Base-by-base conservation (phyloP, 2,888 invertebrate species). In the Campoplex capitator region DNA sequence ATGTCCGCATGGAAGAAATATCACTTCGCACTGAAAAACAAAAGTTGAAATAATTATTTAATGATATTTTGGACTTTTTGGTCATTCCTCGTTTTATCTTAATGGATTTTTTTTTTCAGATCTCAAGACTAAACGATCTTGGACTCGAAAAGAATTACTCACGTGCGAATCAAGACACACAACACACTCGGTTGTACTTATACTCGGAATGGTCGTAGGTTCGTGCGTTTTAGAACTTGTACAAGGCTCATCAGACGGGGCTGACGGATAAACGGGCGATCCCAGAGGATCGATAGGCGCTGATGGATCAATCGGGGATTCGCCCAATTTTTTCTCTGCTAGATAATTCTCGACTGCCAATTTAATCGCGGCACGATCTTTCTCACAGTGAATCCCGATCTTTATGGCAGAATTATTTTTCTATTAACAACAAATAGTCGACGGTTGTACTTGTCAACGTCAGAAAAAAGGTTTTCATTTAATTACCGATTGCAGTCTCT, bases 1-100 rank as follows among this genome's bases (percentile, higher is more conserved):
- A 94, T 98, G 98, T 82, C 98, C 98, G 93, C 98, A 98, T 81
- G 97, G 97, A 90, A 98, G 96, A 95, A 98, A 98, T 91, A 98
- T 97, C 77, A 98, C 95, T 93, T 97, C 96, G 90, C 97, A 96
- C 97, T 97, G 95, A 79, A 96, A 95, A 79, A 32, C 45, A 85
- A 62, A 78, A 54, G 42, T 32, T 42, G 9, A 7, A 51, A 28
- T 11, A 4, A 28, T 58, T 13, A n/a, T 13, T 51, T 28, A 38
- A 23, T 48, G 13, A 0, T 11, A 56, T 70, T 38, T 38, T 38
- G 0, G 38, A 38, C 38, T 45, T 45, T 45, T 7, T 23, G 38
- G 38, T 38, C 38, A 7, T 6, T 45, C 11, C 9, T 11, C 1
- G 1, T 45, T 45, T 45, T 2, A 13, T 45, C 11, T 13, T 11